Evolutionary conservation across 2,888 invertebrate species (phyloP), one percentile per base, ranked within the genome.

Genomic region (Deroplatys truncata): DNA sequence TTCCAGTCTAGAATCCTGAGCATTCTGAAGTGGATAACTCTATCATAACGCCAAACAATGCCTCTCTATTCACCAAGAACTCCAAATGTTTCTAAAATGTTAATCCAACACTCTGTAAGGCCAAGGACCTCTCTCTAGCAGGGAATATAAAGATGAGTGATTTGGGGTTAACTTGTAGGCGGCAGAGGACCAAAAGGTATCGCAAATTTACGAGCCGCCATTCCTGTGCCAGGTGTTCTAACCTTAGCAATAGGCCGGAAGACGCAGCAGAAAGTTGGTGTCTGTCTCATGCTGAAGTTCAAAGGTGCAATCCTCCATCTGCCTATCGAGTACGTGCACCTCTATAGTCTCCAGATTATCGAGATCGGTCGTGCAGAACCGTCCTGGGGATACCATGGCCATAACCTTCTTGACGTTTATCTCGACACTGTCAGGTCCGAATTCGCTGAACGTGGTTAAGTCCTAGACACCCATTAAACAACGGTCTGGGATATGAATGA

Each of bases 291-390:
- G 56, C 86, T 56, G 28, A 28, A 86, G 86, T 82, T 87, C 86
- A 87, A 87, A 87, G 31, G 82, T 72, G 86, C 86, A 87, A n/a
- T 20, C n/a, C 28, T 82, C 49, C 49, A 85, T 85, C 85, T 87
- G 31, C 82, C 16, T 87, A 87, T 87, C 82, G 86, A 20, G 82
- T 86, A 86, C 86, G 56, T 56, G 86, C n/a, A 29, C 72, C 86
- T 29, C 86, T 72, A 72, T 72, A 31, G 29, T 72, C 86, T 9
- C 86, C 82, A 87, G 86, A 87, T 82, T 31, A 87, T 82, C 86
- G n/a, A 82, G 86, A 82, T 87, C 86, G 86, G 82, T 87, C 86
- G 86, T 87, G 86, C 86, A 87, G 86, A 87, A 87, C 86, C 72
- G 20, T 29, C 82, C 10, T 35, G 28, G 56, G 56, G 56, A 72